These are phyloP conservation scores for Calliopum simillimum DNA, from an alignment of 2,888 invertebrate genomes.

Conservation along the genomic window DNA sequence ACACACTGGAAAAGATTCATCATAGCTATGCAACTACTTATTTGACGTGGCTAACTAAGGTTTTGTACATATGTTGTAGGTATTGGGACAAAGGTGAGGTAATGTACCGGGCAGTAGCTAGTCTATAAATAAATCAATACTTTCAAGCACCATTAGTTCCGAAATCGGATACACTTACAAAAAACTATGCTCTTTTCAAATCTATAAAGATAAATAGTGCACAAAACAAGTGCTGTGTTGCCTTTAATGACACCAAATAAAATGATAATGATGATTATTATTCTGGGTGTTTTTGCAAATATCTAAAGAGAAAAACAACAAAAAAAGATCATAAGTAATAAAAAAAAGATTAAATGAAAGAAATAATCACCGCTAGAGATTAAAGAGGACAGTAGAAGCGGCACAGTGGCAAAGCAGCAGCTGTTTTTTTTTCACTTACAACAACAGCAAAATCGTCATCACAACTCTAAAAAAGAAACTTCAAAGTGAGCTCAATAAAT, in stretches of 20 bases:
- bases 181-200: too few species aligned
- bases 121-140: too few species aligned
- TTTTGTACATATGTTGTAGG: too few species aligned
- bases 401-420: not conserved
- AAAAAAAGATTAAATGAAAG: not conserved
- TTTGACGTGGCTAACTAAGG: too few species aligned
- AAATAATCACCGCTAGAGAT: slow-evolving; percentile 1
- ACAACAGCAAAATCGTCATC: not conserved
- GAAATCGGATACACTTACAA: too few species aligned
- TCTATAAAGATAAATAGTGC: too few species aligned
- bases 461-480: slow-evolving; percentile 17
- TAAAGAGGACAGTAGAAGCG: not conserved
- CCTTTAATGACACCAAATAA: not conserved
- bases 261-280: slow-evolving; percentile 11
- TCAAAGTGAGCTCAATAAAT: slow-evolving; percentile 17
- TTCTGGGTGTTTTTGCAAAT: not conserved
- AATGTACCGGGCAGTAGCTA: too few species aligned
- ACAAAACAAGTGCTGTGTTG: too few species aligned
- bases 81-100: too few species aligned
- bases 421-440: slow-evolving; percentile 11
- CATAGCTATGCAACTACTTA: too few species aligned
- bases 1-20: too few species aligned
- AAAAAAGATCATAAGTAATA: not conserved
- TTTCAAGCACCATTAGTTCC: too few species aligned
- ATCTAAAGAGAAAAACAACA: not conserved